These are phyloP conservation scores for Elgonia sp. DNA, from an alignment of 2,888 invertebrate species.

Conservation along the genomic window DNA sequence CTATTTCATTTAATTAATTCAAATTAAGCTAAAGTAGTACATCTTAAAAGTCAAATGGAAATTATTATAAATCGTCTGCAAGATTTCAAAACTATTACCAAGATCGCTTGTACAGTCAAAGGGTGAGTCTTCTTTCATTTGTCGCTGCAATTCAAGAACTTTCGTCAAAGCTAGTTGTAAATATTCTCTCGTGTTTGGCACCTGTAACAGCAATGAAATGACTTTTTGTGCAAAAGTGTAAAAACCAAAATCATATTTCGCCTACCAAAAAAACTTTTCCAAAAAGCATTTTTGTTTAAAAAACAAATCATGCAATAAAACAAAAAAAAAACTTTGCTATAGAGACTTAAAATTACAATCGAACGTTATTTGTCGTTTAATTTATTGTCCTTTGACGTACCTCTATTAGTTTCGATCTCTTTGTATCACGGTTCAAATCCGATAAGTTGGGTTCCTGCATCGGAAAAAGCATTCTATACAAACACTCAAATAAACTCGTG, in stretches of 20 bases:
- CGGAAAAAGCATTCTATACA: slow-evolving; percentile 1
- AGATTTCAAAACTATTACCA: slow-evolving; percentile 77
- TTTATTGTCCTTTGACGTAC: slow-evolving; percentile 30
- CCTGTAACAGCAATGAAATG: slow-evolving; percentile 69
- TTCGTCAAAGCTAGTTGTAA: slow-evolving; percentile 83
- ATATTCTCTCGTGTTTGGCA: slow-evolving; percentile 83
- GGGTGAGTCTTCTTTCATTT: slow-evolving; percentile 83
- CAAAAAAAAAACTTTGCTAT: background rate
- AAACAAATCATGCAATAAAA: background rate
- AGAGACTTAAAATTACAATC: background rate
- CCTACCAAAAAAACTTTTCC: background rate
- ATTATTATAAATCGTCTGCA: too few species aligned
- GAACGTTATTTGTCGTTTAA: background rate
- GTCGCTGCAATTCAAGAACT: slow-evolving; percentile 84
- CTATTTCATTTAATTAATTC: too few species aligned
- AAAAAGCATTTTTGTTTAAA: background rate
- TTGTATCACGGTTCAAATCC: slow-evolving; percentile 16
- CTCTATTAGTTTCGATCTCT: slow-evolving; percentile 54
- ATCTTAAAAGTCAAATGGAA: too few species aligned
- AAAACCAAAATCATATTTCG: background rate
- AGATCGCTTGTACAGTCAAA: slow-evolving; percentile 81
- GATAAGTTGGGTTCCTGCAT: slow-evolving; percentile 62
- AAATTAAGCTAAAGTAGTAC: too few species aligned
- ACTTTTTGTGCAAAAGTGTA: background rate
- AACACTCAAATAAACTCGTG: background rate